These are phyloP conservation scores for Hippocampus abdominalis DNA, from an alignment of 2,113 vertebrate species.

Conservation along the genomic window DNA sequence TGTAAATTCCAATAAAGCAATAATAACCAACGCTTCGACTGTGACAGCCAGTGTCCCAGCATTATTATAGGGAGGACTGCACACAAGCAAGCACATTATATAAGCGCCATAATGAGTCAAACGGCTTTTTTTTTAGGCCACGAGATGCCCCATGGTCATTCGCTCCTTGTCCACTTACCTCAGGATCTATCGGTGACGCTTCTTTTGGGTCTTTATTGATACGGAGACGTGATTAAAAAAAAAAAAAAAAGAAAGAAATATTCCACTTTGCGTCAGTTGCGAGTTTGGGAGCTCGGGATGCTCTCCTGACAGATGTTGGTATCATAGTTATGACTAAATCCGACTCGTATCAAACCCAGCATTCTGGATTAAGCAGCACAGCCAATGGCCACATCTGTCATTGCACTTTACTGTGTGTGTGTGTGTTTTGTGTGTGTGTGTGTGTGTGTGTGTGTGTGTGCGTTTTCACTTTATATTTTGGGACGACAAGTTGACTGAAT, in stretches of 20 bases:
- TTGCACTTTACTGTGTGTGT: constrained; percentile 50
- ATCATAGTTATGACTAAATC: constrained; percentile 70
- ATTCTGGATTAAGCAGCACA: constrained; percentile 69
- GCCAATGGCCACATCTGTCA: constrained; percentile 72
- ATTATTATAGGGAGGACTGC: constrained; percentile 9
- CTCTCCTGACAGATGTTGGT: constrained; percentile 69
- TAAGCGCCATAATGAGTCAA: constrained; percentile 30
- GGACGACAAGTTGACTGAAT: constrained; percentile 4
- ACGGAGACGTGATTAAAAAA: not conserved
- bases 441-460: not conserved
- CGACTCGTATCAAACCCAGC: constrained; percentile 61
- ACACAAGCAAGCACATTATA: constrained; percentile 47
- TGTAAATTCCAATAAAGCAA: not conserved
- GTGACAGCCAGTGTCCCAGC: not conserved
- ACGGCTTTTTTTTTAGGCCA: constrained; percentile 33
- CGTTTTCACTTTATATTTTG: constrained; percentile 17
- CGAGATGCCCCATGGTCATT: not conserved
- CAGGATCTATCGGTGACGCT: constrained; percentile 6
- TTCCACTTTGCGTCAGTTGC: constrained; percentile 23
- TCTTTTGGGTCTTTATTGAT: constrained; percentile 6
- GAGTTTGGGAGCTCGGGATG: constrained; percentile 33
- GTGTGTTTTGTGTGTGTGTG: constrained; percentile 11
- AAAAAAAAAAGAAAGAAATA: constrained; percentile 13
- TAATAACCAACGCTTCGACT: not conserved
- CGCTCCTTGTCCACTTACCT: constrained; percentile 49